Conservation (phyloP, 2,797 vertebrate genomes). For the Chaenodraco wilsoni region DNA sequence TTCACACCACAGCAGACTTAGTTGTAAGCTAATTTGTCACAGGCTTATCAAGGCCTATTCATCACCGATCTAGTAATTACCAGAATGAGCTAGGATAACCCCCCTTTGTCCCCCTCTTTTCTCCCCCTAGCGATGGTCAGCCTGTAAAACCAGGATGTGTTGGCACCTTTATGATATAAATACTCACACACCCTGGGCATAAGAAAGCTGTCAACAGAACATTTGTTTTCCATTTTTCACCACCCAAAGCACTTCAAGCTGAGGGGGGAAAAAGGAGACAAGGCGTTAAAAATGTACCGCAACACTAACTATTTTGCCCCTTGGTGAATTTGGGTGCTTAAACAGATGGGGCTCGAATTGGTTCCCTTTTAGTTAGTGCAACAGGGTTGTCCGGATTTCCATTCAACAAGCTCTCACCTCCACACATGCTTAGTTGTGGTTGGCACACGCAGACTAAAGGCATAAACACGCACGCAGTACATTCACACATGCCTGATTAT, state of each 20-base stretch:
- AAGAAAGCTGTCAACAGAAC: constrained; percentile 96
- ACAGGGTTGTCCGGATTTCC: constrained; percentile 55
- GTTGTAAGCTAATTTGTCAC: constrained; percentile 66
- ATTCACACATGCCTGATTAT: constrained; percentile 27
- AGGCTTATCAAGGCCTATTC: constrained; percentile 61
- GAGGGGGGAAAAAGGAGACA: constrained; percentile 79
- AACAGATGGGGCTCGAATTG: constrained; percentile 83
- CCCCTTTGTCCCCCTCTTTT: constrained; percentile 33
- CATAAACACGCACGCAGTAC: constrained; percentile 20
- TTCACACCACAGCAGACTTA: constrained; percentile 52
- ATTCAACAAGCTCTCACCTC: constrained; percentile 71
- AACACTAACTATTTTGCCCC: constrained; percentile 85
- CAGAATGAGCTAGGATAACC: constrained; percentile 72
- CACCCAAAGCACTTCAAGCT: constrained; percentile 90
- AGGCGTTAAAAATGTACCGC: constrained; percentile 82
- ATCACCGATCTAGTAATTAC: constrained; percentile 72
- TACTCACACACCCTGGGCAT: constrained; percentile 94
- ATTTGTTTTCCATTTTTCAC: constrained; percentile 99
- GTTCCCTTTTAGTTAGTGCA: constrained; percentile 71
- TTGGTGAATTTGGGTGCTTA: constrained; percentile 79
- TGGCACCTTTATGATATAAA: constrained; percentile 88
- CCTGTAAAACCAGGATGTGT: constrained; percentile 82
- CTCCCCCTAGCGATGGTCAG: constrained; percentile 73
- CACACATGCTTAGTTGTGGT: constrained; percentile 54
- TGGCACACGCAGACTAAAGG: constrained; percentile 43